These are phyloP conservation scores for Solenodon paradoxus DNA, from an alignment of 2,113 vertebrate species.

Conservation along the genomic window DNA sequence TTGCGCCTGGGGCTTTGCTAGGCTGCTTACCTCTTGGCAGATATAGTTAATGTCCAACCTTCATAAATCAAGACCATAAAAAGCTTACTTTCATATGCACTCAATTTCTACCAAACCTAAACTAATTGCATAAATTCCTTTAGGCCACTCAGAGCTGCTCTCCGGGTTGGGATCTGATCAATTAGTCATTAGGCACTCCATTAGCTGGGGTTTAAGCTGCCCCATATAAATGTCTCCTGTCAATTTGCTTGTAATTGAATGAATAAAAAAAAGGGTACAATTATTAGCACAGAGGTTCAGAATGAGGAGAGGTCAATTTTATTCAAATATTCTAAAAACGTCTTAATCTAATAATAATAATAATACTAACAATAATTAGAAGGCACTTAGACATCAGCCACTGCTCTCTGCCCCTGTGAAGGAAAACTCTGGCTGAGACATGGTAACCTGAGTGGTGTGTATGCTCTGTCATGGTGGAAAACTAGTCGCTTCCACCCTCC, in stretches of 20 bases:
- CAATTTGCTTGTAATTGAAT: constrained; percentile 82
- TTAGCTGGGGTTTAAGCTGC: constrained; percentile 81
- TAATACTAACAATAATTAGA: constrained; percentile 9
- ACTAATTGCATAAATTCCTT: constrained; percentile 83
- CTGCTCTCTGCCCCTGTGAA: neutral
- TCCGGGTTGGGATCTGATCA: constrained; percentile 80
- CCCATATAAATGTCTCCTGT: constrained; percentile 81
- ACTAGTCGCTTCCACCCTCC: too few species aligned
- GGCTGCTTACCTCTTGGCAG: constrained; percentile 47
- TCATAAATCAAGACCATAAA: constrained; percentile 78
- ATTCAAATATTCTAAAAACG: constrained; percentile 68
- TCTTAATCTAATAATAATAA: constrained; percentile 54
- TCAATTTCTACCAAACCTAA: constrained; percentile 81
- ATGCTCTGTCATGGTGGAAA: neutral
- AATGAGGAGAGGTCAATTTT: constrained; percentile 68
- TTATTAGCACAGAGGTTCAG: constrained; percentile 72
- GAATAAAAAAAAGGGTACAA: constrained; percentile 76
- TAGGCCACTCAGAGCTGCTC: constrained; percentile 77
- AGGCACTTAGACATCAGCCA: neutral
- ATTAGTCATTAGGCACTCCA: constrained; percentile 84
- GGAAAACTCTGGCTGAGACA: neutral
- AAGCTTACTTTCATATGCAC: constrained; percentile 79
- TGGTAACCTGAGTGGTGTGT: neutral
- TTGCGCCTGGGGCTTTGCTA: constrained; percentile 38
- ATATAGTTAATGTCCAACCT: constrained; percentile 67